Evolutionary conservation across 2,797 vertebrate genomes (phyloP).

Genomic region (Syngnathus acus): DNA sequence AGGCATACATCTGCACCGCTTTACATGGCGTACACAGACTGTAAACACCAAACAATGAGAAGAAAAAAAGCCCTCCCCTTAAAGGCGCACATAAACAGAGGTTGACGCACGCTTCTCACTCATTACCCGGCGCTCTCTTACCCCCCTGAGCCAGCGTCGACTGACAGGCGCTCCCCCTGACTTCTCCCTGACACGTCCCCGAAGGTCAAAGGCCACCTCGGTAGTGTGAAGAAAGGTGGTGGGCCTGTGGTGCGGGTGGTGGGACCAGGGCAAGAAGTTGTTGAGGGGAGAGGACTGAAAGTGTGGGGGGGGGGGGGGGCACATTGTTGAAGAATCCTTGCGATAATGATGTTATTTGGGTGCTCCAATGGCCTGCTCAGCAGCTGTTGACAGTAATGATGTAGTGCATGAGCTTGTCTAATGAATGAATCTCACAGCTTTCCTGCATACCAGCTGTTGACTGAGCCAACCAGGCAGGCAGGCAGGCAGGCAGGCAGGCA

Average conservation of each 20-base stretch:
- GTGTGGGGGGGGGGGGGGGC: slow-evolving; percentile 29
- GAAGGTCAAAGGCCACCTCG: slow-evolving; percentile 55
- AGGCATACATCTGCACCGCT: neutral
- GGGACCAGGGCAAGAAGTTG: slow-evolving; percentile 25
- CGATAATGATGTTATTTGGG: slow-evolving; percentile 68
- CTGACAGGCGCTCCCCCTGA: slow-evolving; percentile 51
- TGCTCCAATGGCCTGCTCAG: slow-evolving; percentile 51
- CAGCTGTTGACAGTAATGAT: slow-evolving; percentile 70
- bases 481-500: too few relatives aligned
- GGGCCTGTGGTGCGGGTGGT: slow-evolving; percentile 14
- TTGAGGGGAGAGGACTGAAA: slow-evolving; percentile 44
- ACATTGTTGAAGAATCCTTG: slow-evolving; percentile 63
- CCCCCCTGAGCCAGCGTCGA: slow-evolving; percentile 38
- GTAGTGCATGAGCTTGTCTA: slow-evolving; percentile 45
- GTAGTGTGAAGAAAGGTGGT: slow-evolving; percentile 50
- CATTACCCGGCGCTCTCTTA: slow-evolving; percentile 43
- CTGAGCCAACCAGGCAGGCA: slow-evolving; percentile 32
- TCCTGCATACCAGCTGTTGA: slow-evolving; percentile 67
- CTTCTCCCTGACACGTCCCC: slow-evolving; percentile 59
- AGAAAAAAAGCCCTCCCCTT: slow-evolving; percentile 4
- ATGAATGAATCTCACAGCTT: slow-evolving; percentile 63
- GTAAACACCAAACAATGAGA: neutral
- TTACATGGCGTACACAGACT: neutral
- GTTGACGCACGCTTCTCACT: slow-evolving; percentile 43
- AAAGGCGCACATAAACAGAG: slow-evolving; percentile 25